Base-by-base conservation (phyloP, 2,888 invertebrate genomes). In the Rotaria sp. region DNA sequence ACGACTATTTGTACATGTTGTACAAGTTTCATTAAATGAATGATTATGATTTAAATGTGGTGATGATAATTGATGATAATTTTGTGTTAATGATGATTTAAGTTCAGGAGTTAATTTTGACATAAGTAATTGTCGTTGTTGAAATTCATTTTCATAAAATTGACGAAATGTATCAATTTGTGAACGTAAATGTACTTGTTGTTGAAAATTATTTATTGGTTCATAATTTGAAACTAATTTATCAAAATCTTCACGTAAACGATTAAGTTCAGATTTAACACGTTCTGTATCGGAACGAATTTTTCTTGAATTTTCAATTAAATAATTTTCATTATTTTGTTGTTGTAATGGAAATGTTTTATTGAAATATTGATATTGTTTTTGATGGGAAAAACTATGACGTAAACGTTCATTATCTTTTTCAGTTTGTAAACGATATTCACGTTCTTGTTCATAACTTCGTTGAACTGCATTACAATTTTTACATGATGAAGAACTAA, bases 401-500 rank as follows among this genome's bases (percentile, higher is more conserved):
- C 80, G 80, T 13, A 80, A 41, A 45, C 45, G 45, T 10, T 45
- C 80, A 45, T 80, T 80, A 80, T 41, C 80, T 80, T 26, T 5
- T 45, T 80, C 26, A 8, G 45, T 45, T 41, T 41, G 45, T n/a
- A 80, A 13, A 80, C 45, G 45, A 21, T 80, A 18, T 80, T 80
- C 26, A 80, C 11, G 80, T 80, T 80, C 80, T n/a, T 45, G 80
- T 45, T 80, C 80, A 80, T 41, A 80, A 45, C 45, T 80, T 80
- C 45, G 45, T 80, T 80, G 80, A 11, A 80, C 1, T 41, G 10
- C 26, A 80, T 45, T 45, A 80, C 80, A 80, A 13, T 41, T 41
- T 41, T 11, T n/a, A 80, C 80, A 80, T 38, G 45, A 2, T 45
- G 80, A 45, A 10, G 41, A 41, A n/a, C 80, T 52, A 48, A 15